Percentiles rank a stretch among this genome's conserved stretches.
Conservation (phyloP, 1,140 invertebrate genomes). For the Bombus waltoni region DNA sequence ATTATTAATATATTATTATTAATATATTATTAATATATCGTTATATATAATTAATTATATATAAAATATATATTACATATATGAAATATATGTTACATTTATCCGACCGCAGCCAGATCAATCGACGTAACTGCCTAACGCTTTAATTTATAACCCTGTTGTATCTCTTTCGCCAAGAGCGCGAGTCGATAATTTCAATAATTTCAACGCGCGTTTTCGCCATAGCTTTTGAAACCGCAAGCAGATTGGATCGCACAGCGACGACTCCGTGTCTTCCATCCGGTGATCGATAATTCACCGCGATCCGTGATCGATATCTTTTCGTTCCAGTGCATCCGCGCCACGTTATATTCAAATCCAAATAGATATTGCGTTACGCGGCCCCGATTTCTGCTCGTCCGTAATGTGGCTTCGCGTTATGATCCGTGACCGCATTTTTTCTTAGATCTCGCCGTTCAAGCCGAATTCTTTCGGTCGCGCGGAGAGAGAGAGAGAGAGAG, state of each 20-base stretch:
- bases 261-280: background rate
- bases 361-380: constrained; percentile 65
- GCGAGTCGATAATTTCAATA: background rate
- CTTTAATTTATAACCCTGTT: background rate
- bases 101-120: background rate
- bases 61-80: too few species aligned
- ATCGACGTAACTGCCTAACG: background rate
- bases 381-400: constrained; percentile 72
- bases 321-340: constrained; percentile 34
- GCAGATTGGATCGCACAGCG: background rate
- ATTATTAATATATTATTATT: too few species aligned
- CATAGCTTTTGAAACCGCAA: background rate
- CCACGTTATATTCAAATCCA: constrained; percentile 68
- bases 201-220: background rate
- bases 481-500: background rate
- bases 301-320: constrained; percentile 38
- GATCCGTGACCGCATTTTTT: constrained; percentile 70
- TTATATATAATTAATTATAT: too few species aligned
- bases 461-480: constrained; percentile 42
- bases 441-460: constrained; percentile 66
- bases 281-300: constrained; percentile 17
- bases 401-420: constrained; percentile 68
- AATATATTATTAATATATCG: too few species aligned
- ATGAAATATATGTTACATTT: too few species aligned
- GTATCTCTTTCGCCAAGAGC: background rate